These are phyloP conservation scores for Moxostoma hubbsi DNA, from an alignment of 2,797 vertebrate genomes.

Conservation along the genomic window DNA sequence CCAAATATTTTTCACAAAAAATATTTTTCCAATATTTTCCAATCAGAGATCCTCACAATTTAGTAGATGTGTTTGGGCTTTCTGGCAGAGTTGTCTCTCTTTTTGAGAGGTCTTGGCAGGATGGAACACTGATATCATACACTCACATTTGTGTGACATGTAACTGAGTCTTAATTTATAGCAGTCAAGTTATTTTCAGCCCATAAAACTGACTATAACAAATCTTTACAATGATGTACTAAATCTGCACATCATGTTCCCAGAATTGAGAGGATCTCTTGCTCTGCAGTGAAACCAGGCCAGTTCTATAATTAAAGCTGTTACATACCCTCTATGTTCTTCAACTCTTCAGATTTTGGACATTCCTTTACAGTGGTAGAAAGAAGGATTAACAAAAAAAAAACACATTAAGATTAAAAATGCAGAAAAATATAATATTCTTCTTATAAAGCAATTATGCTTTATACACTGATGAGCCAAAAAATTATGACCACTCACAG, in stretches of 20 bases:
- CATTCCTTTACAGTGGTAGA: constrained; percentile 69
- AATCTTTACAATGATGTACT: constrained; percentile 14
- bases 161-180: constrained; percentile 34
- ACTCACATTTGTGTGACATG: constrained; percentile 12
- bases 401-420: background rate
- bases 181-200: constrained; percentile 36
- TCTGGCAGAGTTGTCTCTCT: constrained; percentile 23
- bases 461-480: too few species aligned
- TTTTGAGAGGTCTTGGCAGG: constrained; percentile 39
- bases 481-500: too few species aligned
- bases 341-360: constrained; percentile 75
- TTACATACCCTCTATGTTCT: constrained; percentile 71
- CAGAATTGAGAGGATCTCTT: constrained; percentile 23
- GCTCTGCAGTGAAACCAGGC: constrained; percentile 36
- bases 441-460: background rate
- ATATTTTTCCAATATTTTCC: too few species aligned
- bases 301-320: constrained; percentile 34
- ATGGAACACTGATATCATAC: constrained; percentile 22
- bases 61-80: constrained; percentile 18
- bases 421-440: background rate
- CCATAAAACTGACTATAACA: constrained; percentile 22
- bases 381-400: constrained; percentile 25
- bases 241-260: constrained; percentile 22
- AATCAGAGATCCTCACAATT: constrained; percentile 13
- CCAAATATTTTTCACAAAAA: background rate